Conservation (phyloP, 2,113 vertebrate species). For the Pardalotus punctatus region DNA sequence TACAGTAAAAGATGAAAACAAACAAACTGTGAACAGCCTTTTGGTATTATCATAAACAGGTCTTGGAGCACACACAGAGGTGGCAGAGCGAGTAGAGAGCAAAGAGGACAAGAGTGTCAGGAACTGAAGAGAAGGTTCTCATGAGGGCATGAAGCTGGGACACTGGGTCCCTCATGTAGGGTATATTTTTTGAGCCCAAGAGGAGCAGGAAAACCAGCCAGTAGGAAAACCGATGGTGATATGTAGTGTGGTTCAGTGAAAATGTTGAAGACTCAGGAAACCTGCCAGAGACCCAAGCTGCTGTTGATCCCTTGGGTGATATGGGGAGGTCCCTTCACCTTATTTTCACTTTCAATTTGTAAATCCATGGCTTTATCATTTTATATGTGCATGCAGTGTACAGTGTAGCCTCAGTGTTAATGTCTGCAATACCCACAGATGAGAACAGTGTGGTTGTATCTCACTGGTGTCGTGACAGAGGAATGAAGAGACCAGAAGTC, state of each 20-base stretch:
- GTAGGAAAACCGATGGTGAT: background rate
- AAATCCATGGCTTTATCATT: background rate
- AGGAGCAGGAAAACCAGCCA: background rate
- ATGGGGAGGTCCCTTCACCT: background rate
- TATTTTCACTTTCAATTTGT: background rate
- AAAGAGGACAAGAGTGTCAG: background rate
- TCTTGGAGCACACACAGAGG: background rate
- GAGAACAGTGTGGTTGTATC: background rate
- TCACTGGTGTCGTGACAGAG: accelerated
- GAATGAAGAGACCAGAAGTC: background rate
- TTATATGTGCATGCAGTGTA: background rate
- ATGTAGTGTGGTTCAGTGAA: background rate
- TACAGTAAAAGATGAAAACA: background rate
- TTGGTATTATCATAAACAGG: background rate
- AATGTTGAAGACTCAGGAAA: background rate
- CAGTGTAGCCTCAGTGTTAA: background rate
- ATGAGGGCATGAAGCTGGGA: background rate
- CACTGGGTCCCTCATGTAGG: accelerated
- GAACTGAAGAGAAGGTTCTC: background rate
- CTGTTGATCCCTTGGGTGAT: background rate
- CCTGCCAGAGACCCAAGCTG: background rate
- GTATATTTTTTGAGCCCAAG: background rate
- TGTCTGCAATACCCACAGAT: background rate
- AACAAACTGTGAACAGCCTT: background rate
- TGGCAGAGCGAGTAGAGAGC: background rate